Evolutionary conservation across 2,113 vertebrate species (phyloP).

Genomic region (Callipepla squamata): DNA sequence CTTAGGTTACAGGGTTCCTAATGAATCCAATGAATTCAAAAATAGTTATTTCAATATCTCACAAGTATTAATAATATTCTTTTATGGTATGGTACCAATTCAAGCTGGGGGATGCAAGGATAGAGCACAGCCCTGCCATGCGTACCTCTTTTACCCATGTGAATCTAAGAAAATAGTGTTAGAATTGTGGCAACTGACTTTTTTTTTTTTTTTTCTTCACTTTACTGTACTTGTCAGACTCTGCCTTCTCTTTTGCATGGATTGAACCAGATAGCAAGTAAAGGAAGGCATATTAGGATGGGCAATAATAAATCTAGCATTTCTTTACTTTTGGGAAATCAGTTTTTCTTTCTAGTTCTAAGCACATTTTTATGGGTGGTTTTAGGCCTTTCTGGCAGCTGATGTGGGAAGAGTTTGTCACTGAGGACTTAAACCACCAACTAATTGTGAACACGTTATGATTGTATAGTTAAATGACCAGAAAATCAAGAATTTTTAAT

Average conservation of each 20-base stretch:
- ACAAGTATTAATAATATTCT: not conserved
- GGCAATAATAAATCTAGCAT: not conserved
- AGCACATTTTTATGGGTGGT: not conserved
- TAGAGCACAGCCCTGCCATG: too few species aligned
- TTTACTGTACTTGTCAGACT: not conserved
- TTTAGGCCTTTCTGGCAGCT: accelerated
- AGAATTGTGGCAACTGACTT: not conserved
- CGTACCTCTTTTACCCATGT: too few species aligned
- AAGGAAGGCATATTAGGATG: not conserved
- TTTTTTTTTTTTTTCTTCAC: not conserved
- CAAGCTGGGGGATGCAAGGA: too few species aligned
- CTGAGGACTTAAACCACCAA: not conserved
- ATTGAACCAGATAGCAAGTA: not conserved
- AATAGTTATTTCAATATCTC: not conserved
- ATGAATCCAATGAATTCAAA: not conserved
- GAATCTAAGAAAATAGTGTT: not conserved
- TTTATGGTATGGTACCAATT: not conserved
- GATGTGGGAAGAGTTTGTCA: not conserved
- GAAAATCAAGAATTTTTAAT: not conserved
- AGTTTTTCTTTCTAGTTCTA: not conserved
- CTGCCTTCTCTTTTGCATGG: not conserved
- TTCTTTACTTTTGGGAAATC: not conserved
- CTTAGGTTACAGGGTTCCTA: not conserved
- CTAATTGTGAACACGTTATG: not conserved
- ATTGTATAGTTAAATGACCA: not conserved